A percentile compares a stretch with the other conserved stretches of the same genome.
Evolutionary conservation across 2,113 vertebrate genomes (phyloP).

Genomic region (Solenodon paradoxus): DNA sequence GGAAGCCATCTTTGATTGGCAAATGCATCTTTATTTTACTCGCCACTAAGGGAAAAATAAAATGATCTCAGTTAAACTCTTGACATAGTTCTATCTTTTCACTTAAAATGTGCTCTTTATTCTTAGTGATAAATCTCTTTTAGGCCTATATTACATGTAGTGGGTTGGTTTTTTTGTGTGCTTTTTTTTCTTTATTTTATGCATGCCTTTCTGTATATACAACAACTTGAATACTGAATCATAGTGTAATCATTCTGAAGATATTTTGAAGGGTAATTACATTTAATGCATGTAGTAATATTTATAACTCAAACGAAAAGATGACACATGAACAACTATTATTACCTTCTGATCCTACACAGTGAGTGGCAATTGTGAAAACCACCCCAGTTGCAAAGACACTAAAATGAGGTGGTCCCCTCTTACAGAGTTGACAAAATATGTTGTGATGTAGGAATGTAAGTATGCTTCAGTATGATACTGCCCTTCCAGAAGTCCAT

Average conservation of each 20-base stretch:
- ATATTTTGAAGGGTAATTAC: conserved; percentile 22
- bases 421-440: not conserved
- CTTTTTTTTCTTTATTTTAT: too few species aligned
- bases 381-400: not conserved
- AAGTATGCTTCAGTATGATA: not conserved
- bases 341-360: not conserved
- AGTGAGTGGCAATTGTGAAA: not conserved
- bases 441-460: not conserved
- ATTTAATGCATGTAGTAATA: not conserved
- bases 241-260: not conserved
- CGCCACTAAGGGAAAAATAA: not conserved
- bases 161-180: too few species aligned
- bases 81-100: not conserved
- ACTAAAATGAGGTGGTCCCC: not conserved
- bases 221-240: not conserved
- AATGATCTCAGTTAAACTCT: not conserved
- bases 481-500: not conserved
- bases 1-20: not conserved
- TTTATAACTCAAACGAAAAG: not conserved
- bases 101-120: not conserved
- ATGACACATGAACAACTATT: not conserved
- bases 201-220: not conserved
- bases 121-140: not conserved
- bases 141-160: not conserved
- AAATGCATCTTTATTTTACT: not conserved